phyloP scores from a whole-genome alignment of 2,113 vertebrate species.

The Procavia capensis region DNA sequence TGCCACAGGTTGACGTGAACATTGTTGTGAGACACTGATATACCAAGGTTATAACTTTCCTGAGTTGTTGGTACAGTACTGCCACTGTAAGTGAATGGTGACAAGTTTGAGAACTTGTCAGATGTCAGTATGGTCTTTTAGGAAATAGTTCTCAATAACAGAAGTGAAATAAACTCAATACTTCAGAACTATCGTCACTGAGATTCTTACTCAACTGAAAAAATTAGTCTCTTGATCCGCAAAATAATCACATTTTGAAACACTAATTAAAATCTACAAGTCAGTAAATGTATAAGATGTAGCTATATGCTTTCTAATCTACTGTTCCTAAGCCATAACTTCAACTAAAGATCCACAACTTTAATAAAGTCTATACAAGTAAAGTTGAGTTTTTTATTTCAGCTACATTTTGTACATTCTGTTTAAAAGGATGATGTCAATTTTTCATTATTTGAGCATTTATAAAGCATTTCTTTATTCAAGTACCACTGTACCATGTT shows the following conservation, averaged over 20 bases:
- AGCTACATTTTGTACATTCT: neutral
- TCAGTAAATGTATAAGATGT: neutral
- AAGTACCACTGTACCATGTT: neutral
- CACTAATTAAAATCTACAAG: neutral
- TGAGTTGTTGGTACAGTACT: too few relatives aligned
- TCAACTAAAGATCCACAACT: neutral
- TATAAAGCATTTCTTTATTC: neutral
- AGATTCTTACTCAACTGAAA: neutral
- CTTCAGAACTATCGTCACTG: neutral
- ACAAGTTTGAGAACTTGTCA: too few relatives aligned
- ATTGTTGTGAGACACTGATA: too few relatives aligned
- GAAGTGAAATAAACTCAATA: constrained; percentile 17
- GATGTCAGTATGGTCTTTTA: neutral
- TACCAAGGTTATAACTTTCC: too few relatives aligned
- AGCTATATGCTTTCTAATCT: neutral
- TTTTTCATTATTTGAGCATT: constrained; percentile 23
- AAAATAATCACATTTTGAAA: neutral
- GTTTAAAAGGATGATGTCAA: neutral
- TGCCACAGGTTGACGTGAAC: too few relatives aligned
- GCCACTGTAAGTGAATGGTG: too few relatives aligned
- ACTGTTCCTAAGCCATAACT: neutral
- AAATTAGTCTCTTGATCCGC: neutral
- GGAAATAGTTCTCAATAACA: neutral
- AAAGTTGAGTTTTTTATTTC: constrained; percentile 23
- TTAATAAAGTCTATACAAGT: neutral